These are phyloP conservation scores for Petrophora chlorosata DNA, from an alignment of 2,888 invertebrate genomes.

Conservation along the genomic window DNA sequence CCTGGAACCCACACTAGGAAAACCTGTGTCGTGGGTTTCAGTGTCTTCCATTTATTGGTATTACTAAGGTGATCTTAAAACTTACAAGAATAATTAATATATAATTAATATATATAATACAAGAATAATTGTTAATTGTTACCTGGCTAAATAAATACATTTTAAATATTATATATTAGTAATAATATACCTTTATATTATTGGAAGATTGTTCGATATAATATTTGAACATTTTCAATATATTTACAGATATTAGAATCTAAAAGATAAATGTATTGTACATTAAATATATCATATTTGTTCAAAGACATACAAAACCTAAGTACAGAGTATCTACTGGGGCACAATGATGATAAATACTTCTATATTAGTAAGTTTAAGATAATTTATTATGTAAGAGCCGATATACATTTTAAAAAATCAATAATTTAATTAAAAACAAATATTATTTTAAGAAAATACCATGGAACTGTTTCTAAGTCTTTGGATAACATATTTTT, in stretches of 20 bases:
- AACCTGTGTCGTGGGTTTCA: too few relatives aligned
- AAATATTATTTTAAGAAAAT: constrained; percentile 6
- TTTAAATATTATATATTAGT: too few relatives aligned
- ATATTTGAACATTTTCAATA: constrained; percentile 24
- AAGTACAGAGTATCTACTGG: constrained; percentile 40
- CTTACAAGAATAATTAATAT: too few relatives aligned
- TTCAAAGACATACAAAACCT: constrained; percentile 44
- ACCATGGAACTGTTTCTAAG: too few relatives aligned
- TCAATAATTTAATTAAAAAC: too few relatives aligned
- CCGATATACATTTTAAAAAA: neutral
- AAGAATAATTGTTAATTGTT: too few relatives aligned
- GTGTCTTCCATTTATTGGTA: too few relatives aligned
- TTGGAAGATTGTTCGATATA: constrained; percentile 23
- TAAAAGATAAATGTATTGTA: constrained; percentile 14
- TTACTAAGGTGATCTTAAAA: too few relatives aligned
- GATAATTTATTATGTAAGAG: neutral
- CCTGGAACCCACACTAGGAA: too few relatives aligned
- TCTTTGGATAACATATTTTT: too few relatives aligned
- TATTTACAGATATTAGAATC: constrained; percentile 21
- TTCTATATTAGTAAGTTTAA: constrained; percentile 5
- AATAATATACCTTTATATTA: neutral
- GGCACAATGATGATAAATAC: constrained; percentile 39
- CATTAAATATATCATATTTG: constrained; percentile 29
- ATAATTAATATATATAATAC: too few relatives aligned
- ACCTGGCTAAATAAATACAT: too few relatives aligned